Percentiles rank a stretch among this genome's conserved stretches.
Evolutionary conservation across 2,888 invertebrate species (phyloP).

Genomic region (Rhamnusium bicolor): DNA sequence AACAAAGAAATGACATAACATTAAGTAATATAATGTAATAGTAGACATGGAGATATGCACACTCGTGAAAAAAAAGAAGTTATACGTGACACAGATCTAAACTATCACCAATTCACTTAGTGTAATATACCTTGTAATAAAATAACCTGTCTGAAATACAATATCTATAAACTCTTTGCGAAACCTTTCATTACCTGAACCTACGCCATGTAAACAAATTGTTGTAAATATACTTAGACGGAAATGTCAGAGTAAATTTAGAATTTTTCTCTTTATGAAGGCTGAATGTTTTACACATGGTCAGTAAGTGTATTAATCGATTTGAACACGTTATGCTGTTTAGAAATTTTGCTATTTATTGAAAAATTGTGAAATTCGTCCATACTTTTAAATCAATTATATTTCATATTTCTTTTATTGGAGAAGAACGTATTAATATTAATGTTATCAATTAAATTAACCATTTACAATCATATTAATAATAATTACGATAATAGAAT

Average conservation of each 20-base stretch:
- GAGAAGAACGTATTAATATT: too few relatives aligned
- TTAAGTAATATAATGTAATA: background rate
- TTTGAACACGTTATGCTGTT: background rate
- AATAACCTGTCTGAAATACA: slow-evolving; percentile 22
- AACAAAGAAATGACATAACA: background rate
- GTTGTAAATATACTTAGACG: slow-evolving; percentile 20
- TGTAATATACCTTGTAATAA: slow-evolving; percentile 19
- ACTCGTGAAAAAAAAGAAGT: slow-evolving; percentile 17
- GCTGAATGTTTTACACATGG: slow-evolving; percentile 7
- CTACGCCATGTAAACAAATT: slow-evolving; percentile 14
- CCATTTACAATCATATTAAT: too few relatives aligned
- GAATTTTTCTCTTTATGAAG: slow-evolving; percentile 15
- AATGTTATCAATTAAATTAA: too few relatives aligned
- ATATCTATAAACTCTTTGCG: slow-evolving; percentile 28
- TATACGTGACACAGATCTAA: slow-evolving; percentile 26
- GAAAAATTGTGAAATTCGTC: too few relatives aligned
- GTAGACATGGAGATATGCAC: background rate
- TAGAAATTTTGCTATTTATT: background rate
- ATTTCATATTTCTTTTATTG: too few relatives aligned
- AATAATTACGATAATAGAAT: too few relatives aligned
- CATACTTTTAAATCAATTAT: too few relatives aligned
- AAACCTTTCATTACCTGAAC: slow-evolving; percentile 22
- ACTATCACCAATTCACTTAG: slow-evolving; percentile 19
- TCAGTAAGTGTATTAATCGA: background rate
- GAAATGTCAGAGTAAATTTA: slow-evolving; percentile 23